Conservation (phyloP, 1,140 invertebrate genomes). For the Apocrypta bakeri region DNA sequence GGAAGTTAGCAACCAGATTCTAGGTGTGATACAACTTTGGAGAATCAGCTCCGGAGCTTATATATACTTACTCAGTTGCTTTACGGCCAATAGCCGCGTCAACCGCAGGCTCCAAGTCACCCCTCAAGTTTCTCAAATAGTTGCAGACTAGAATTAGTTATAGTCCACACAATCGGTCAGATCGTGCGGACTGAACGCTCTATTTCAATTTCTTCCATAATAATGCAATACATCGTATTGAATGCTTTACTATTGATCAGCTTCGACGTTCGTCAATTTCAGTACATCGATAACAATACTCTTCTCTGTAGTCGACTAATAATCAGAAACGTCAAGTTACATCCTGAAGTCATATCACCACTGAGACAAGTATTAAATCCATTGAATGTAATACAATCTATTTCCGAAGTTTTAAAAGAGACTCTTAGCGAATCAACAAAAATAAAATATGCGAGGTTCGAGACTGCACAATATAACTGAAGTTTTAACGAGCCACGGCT, state of each 20-base stretch:
- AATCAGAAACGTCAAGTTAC: not conserved
- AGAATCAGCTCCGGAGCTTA: constrained; percentile 5
- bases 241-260: too few species aligned
- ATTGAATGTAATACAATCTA: too few species aligned
- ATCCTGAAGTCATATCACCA: too few species aligned
- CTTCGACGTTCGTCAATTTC: too few species aligned
- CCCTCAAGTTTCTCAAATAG: constrained; percentile 6
- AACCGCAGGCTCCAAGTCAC: not conserved
- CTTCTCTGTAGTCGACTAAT: too few species aligned
- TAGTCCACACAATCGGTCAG: not conserved
- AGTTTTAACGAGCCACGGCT: not conserved
- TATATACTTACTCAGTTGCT: too few species aligned
- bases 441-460: not conserved
- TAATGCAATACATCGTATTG: not conserved
- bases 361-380: too few species aligned
- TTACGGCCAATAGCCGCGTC: not conserved
- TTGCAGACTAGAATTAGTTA: constrained; percentile 6
- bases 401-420: too few species aligned
- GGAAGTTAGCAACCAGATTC: not conserved
- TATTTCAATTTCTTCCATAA: not conserved
- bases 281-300: too few species aligned
- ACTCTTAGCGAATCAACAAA: too few species aligned
- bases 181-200: not conserved
- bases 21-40: constrained; percentile 22
- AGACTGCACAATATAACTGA: not conserved